phyloP scores from a whole-genome alignment of 2,888 invertebrate species.

The Isoperla grammatica region DNA sequence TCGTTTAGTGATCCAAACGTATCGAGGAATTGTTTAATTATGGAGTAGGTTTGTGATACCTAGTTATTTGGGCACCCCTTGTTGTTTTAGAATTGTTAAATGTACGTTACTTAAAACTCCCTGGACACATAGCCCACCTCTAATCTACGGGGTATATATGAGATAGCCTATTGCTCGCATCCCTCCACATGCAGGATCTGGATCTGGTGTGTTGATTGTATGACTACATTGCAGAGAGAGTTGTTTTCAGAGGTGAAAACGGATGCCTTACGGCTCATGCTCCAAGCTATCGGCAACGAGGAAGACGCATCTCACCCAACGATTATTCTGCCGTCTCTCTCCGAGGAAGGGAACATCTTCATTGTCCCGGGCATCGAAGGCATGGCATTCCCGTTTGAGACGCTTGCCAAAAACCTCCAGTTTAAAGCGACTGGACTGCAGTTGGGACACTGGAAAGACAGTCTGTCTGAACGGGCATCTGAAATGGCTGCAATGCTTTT shows the following conservation, averaged over 20 bases:
- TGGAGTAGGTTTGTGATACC: too few relatives aligned
- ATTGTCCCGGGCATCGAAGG: constrained; percentile 58
- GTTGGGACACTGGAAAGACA: constrained; percentile 40
- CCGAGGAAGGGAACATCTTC: constrained; percentile 44
- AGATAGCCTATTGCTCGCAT: too few relatives aligned
- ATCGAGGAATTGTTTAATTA: too few relatives aligned
- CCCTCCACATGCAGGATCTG: too few relatives aligned
- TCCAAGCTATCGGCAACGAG: constrained; percentile 4
- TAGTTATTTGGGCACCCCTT: too few relatives aligned
- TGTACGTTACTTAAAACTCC: too few relatives aligned
- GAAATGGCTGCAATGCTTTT: constrained; percentile 50
- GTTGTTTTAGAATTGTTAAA: too few relatives aligned
- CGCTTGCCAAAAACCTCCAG: constrained; percentile 48
- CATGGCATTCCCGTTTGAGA: constrained; percentile 42
- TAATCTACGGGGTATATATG: too few relatives aligned
- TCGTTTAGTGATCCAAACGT: too few relatives aligned
- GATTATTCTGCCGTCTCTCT: constrained; percentile 35
- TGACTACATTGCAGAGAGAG: too few relatives aligned
- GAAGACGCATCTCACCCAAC: background rate
- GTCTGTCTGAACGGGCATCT: constrained; percentile 33
- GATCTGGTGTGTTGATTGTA: too few relatives aligned
- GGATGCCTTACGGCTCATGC: background rate
- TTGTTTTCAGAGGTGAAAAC: background rate
- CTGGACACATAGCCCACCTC: too few relatives aligned
- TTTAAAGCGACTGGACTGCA: constrained; percentile 52